Evolutionary conservation across 1,140 invertebrate genomes (phyloP).

Genomic region (Cydia amplana): DNA sequence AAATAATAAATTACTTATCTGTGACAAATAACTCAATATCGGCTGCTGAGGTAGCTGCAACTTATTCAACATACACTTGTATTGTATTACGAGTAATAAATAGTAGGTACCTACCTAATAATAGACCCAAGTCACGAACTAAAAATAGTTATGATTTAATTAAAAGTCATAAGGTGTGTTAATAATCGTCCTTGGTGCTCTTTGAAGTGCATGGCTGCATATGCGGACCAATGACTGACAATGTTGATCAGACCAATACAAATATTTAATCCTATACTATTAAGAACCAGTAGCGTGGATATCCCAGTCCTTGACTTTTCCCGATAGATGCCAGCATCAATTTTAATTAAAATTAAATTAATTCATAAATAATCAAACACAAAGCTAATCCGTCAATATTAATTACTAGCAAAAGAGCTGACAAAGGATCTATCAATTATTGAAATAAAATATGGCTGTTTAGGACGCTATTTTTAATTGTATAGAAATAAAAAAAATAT

Average conservation of each 20-base stretch:
- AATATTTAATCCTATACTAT: not conserved
- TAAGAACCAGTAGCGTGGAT: not conserved
- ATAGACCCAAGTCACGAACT: constrained; percentile 14
- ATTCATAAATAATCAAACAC: too few species aligned
- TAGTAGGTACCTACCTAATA: too few species aligned
- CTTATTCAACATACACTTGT: not conserved
- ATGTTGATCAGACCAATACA: not conserved
- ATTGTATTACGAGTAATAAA: not conserved
- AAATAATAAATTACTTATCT: not conserved
- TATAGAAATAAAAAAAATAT: too few species aligned
- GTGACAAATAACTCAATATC: not conserved
- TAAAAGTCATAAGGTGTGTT: constrained; percentile 23
- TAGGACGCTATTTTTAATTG: too few species aligned
- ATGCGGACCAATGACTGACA: not conserved
- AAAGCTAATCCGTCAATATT: too few species aligned
- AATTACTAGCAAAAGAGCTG: too few species aligned
- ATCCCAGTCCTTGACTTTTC: too few species aligned
- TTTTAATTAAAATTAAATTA: too few species aligned
- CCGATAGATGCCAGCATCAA: not conserved
- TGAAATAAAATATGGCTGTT: too few species aligned
- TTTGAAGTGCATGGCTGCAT: constrained; percentile 29
- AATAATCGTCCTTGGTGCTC: constrained; percentile 19
- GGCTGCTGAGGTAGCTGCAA: not conserved
- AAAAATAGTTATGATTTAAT: constrained; percentile 30
- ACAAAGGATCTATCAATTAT: too few species aligned